Evolutionary conservation across 2,113 vertebrate species (phyloP).

Genomic region (Leucoraja erinaceus): DNA sequence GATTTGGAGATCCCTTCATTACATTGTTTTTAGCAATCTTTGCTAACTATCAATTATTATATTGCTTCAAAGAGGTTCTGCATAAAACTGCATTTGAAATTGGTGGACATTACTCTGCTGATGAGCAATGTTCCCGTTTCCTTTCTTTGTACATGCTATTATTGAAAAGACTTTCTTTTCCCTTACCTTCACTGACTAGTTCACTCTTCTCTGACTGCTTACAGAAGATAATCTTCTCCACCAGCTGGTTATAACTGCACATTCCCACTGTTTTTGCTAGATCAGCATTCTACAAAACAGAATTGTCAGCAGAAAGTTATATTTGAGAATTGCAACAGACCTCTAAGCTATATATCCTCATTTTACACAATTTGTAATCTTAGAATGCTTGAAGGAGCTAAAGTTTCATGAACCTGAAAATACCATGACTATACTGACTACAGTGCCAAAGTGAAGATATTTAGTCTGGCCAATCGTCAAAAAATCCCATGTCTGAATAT

Average conservation of each 20-base stretch:
- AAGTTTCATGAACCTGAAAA: not conserved
- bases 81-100: not conserved
- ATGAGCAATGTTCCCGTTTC: not conserved
- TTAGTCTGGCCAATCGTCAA: too few relatives aligned
- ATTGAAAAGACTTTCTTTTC: not conserved
- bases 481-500: not conserved
- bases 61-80: not conserved
- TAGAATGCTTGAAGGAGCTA: not conserved
- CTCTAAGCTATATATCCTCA: not conserved
- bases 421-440: not conserved
- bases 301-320: conserved; percentile 19
- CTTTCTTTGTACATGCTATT: not conserved
- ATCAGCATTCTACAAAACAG: conserved; percentile 73
- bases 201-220: conserved; percentile 93
- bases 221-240: conserved; percentile 96
- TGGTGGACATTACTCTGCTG: not conserved
- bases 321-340: not conserved
- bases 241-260: conserved; percentile 98
- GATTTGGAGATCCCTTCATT: not conserved
- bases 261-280: conserved; percentile 91
- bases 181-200: conserved; percentile 85
- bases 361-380: not conserved
- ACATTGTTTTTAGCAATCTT: not conserved
- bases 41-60: not conserved
- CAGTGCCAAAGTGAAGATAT: not conserved